phyloP scores from a whole-genome alignment of 2,888 invertebrate species.

The Odontothrips loti region DNA sequence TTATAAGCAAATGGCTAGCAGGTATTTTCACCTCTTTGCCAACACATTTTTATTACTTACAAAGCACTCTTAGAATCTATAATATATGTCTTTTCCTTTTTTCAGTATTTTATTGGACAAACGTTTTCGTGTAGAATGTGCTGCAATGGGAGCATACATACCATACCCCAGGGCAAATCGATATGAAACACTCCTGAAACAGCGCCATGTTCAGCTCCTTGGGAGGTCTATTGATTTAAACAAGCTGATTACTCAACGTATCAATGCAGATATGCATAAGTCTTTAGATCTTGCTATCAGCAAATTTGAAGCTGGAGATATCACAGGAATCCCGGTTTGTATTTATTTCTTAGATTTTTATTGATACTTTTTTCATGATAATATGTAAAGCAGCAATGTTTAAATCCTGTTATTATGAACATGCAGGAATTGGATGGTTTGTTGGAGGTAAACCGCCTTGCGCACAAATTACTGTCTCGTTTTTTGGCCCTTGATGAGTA shows the following conservation, averaged over 20 bases:
- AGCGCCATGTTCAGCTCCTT: constrained; percentile 90
- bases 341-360: not conserved
- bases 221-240: constrained; percentile 97
- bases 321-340: constrained; percentile 89
- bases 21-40: constrained; percentile 49
- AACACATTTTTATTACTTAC: not conserved
- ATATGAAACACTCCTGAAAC: constrained; percentile 90
- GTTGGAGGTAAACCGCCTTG: constrained; percentile 86
- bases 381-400: not conserved
- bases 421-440: constrained; percentile 86
- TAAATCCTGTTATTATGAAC: not conserved
- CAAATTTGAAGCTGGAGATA: constrained; percentile 94
- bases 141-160: constrained; percentile 79
- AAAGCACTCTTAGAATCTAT: not conserved
- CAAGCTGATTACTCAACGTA: constrained; percentile 85
- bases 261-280: constrained; percentile 93
- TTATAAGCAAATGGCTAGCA: constrained; percentile 93
- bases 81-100: constrained; percentile 31
- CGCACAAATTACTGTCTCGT: constrained; percentile 85
- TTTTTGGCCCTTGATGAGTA: constrained; percentile 92
- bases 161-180: constrained; percentile 85
- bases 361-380: not conserved
- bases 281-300: constrained; percentile 92
- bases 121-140: constrained; percentile 91
- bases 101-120: constrained; percentile 90